Conservation (phyloP, 2,888 invertebrate genomes). For the Galeruca laticollis region DNA sequence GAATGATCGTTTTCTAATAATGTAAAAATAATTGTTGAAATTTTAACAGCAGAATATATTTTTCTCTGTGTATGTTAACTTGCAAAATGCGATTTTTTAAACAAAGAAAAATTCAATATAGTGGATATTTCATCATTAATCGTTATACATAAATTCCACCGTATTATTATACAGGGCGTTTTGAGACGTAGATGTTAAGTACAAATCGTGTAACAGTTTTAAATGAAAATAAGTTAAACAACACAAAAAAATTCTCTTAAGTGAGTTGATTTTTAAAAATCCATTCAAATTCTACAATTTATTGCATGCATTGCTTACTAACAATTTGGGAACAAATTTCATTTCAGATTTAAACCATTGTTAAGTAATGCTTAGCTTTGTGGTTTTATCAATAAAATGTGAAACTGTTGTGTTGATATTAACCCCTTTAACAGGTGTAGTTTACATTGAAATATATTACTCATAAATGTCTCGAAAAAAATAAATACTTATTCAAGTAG, state of each 20-base stretch:
- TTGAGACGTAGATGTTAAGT: too few relatives aligned
- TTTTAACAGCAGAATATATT: conserved; percentile 17
- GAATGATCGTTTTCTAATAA: conserved; percentile 1
- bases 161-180: too few relatives aligned
- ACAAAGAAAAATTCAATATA: neutral
- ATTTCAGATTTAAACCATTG: neutral
- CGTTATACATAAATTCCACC: neutral
- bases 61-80: conserved; percentile 14
- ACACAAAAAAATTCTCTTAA: too few relatives aligned
- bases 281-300: too few relatives aligned
- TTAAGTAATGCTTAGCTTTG: neutral
- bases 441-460: neutral
- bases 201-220: too few relatives aligned
- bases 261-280: too few relatives aligned
- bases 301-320: neutral
- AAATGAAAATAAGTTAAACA: too few relatives aligned
- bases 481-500: too few relatives aligned
- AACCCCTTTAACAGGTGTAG: neutral
- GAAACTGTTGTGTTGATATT: neutral
- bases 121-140: neutral
- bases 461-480: too few relatives aligned
- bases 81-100: conserved; percentile 11
- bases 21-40: conserved; percentile 15
- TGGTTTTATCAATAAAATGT: neutral
- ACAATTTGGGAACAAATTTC: neutral